Percentiles rank a stretch among this genome's conserved stretches.
These are phyloP conservation scores for Lepidurus apus DNA, from an alignment of 1,140 invertebrate genomes.

Conservation along the genomic window DNA sequence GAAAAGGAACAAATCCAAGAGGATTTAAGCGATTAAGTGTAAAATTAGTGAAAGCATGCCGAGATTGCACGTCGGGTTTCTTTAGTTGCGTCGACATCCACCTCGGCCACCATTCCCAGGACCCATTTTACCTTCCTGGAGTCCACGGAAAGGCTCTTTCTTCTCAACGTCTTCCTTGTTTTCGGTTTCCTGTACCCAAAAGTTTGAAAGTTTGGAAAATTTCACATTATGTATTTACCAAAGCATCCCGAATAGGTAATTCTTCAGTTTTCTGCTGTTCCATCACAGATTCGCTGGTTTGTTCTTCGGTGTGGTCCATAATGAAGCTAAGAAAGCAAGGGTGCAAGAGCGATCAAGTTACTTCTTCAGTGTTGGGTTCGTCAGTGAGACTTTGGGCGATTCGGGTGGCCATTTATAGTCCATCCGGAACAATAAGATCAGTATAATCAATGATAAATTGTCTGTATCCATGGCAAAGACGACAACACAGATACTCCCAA, in stretches of 20 bases:
- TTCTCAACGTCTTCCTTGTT: neutral
- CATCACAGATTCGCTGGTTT: neutral
- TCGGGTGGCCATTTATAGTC: conserved; percentile 6
- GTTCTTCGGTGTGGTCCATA: conserved; percentile 7
- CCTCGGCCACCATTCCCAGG: neutral
- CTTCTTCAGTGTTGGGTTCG: no score
- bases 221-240: neutral
- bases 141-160: conserved; percentile 1
- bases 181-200: neutral
- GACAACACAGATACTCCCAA: neutral
- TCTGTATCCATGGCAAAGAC: conserved; percentile 4
- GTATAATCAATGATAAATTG: conserved; percentile 12
- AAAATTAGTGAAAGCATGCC: no score
- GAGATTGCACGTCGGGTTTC: neutral
- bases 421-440: neutral
- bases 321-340: neutral
- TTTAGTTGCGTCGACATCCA: conserved; percentile 5
- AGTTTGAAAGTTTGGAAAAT: neutral
- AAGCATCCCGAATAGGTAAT: neutral
- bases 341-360: no score
- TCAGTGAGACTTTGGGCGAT: neutral
- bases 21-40: neutral
- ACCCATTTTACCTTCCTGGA: neutral
- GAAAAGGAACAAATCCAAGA: neutral
- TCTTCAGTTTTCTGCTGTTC: conserved; percentile 10